Percentiles rank a stretch among this genome's conserved stretches.
Evolutionary conservation across 2,113 vertebrate genomes (phyloP).

Genomic region (Eurystomus gularis): DNA sequence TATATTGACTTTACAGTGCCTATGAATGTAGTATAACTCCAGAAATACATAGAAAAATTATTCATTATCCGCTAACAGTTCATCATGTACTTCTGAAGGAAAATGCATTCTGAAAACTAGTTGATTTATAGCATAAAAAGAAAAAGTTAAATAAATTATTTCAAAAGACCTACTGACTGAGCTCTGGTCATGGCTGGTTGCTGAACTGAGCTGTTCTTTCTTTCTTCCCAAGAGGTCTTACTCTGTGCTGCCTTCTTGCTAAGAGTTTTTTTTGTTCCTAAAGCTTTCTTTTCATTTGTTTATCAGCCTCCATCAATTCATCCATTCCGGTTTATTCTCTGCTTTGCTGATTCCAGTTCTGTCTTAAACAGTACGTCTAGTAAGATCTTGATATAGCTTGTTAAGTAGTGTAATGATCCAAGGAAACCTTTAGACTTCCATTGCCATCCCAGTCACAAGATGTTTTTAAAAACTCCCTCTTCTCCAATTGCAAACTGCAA

Average conservation of each 20-base stretch:
- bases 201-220: neutral
- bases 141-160: neutral
- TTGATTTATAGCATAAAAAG: neutral
- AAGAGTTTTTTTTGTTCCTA: neutral
- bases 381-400: neutral
- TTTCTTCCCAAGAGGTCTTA: neutral
- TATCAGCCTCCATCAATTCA: neutral
- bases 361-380: neutral
- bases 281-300: neutral
- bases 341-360: neutral
- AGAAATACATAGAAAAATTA: neutral
- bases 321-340: neutral
- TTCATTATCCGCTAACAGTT: neutral
- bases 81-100: neutral
- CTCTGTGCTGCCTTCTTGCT: neutral
- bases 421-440: neutral
- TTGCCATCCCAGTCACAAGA: neutral
- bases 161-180: neutral
- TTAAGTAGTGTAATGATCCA: neutral
- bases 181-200: neutral
- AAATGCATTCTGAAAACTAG: neutral
- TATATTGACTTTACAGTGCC: neutral
- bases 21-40: neutral
- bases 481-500: neutral
- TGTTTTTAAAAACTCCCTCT: neutral